phyloP scores from a whole-genome alignment of 2,888 invertebrate genomes.

The Tenthredo distinguenda region DNA sequence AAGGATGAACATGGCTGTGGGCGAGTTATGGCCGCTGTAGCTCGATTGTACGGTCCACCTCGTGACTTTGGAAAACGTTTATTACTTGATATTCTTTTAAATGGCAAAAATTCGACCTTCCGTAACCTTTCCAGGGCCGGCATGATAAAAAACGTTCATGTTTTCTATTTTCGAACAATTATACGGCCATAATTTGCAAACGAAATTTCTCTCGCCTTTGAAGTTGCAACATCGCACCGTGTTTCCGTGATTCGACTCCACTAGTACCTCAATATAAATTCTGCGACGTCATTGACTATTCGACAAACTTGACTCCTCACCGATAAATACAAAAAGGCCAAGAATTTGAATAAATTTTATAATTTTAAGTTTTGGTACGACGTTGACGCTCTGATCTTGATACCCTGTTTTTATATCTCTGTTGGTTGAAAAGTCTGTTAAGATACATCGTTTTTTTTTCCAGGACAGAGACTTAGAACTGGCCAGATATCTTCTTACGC shows the following conservation, averaged over 20 bases:
- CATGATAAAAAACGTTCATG: background rate
- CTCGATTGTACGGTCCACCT: background rate
- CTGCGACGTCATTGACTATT: background rate
- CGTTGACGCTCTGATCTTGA: background rate
- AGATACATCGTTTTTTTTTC: slow-evolving; percentile 44
- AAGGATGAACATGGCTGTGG: background rate
- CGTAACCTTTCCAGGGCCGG: background rate
- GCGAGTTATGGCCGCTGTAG: background rate
- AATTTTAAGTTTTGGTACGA: background rate
- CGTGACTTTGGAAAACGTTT: background rate
- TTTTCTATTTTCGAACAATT: background rate
- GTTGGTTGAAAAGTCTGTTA: background rate
- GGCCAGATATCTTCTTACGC: slow-evolving; percentile 66
- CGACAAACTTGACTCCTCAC: background rate
- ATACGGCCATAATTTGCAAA: background rate
- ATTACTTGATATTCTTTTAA: background rate
- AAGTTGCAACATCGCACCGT: background rate
- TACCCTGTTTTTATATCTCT: background rate
- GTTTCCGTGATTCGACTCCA: background rate
- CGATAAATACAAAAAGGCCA: background rate
- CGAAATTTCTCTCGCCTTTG: background rate
- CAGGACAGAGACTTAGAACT: slow-evolving; percentile 71
- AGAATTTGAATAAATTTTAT: background rate
- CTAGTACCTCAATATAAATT: background rate
- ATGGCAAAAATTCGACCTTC: background rate